Evolutionary conservation across 2,797 vertebrate genomes (phyloP).

Genomic region (Fistularia commersonii): DNA sequence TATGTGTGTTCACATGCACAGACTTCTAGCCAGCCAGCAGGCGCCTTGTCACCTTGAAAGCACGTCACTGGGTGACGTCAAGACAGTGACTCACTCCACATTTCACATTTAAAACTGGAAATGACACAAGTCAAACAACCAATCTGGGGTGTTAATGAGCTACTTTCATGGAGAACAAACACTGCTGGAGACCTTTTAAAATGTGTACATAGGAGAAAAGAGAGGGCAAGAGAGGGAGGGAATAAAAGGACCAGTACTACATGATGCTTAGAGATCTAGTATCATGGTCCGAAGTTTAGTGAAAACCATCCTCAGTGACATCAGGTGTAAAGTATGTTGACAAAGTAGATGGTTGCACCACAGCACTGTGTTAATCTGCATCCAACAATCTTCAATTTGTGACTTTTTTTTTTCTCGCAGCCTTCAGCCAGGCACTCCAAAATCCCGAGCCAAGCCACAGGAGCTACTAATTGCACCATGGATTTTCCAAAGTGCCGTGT

Average conservation of each 20-base stretch:
- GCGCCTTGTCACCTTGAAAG: not conserved
- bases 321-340: slow-evolving; percentile 15
- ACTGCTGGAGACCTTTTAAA: not conserved
- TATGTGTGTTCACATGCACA: not conserved
- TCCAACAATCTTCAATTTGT: slow-evolving; percentile 11
- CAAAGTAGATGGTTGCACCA: slow-evolving; percentile 2
- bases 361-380: slow-evolving; percentile 15
- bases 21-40: not conserved
- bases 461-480: slow-evolving; percentile 27
- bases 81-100: slow-evolving; percentile 14
- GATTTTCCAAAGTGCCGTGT: slow-evolving; percentile 35
- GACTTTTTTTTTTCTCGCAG: slow-evolving; percentile 22
- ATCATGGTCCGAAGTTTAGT: not conserved
- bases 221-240: no score
- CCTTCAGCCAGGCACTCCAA: slow-evolving; percentile 21
- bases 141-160: slow-evolving; percentile 7
- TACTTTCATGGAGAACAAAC: not conserved
- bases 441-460: slow-evolving; percentile 25
- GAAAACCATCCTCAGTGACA: slow-evolving; percentile 15
- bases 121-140: not conserved
- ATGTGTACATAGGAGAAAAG: no score
- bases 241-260: no score
- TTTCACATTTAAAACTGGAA: slow-evolving; percentile 10
- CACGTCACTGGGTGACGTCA: slow-evolving; percentile 11
- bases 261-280: not conserved